These are phyloP conservation scores for Tetragonula carbonaria DNA, from an alignment of 2,888 invertebrate species.

Conservation along the genomic window DNA sequence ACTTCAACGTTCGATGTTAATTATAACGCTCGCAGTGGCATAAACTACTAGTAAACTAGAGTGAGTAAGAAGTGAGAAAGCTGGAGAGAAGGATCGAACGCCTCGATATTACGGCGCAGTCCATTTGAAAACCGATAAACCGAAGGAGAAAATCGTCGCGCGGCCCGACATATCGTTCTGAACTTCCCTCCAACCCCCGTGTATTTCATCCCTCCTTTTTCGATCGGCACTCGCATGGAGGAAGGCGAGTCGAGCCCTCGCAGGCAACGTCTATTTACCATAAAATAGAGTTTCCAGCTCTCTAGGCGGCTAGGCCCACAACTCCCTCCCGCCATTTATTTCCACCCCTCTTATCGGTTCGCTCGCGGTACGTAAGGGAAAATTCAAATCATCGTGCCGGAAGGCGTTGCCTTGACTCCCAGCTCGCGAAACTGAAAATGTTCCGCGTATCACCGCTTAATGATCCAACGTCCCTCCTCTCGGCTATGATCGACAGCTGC, in stretches of 20 bases:
- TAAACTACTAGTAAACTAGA: not conserved
- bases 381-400: slow-evolving; percentile 50
- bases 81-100: not conserved
- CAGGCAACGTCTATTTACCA: slow-evolving; percentile 69
- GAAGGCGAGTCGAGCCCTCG: slow-evolving; percentile 30
- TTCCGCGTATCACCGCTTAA: not conserved
- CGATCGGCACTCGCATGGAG: slow-evolving; percentile 25
- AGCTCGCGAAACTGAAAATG: not conserved
- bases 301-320: slow-evolving; percentile 47
- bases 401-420: not conserved
- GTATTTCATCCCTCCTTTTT: slow-evolving; percentile 34
- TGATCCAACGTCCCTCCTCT: not conserved
- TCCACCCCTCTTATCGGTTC: slow-evolving; percentile 68
- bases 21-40: slow-evolving; percentile 4
- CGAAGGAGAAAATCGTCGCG: slow-evolving; percentile 56
- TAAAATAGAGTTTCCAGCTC: slow-evolving; percentile 74
- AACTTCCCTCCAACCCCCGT: slow-evolving; percentile 36
- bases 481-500: not conserved
- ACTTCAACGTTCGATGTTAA: not conserved
- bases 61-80: slow-evolving; percentile 8
- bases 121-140: slow-evolving; percentile 69
- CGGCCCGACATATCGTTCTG: slow-evolving; percentile 51
- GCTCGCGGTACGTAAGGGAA: slow-evolving; percentile 66
- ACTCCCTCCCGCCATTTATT: slow-evolving; percentile 63
- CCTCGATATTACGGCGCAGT: slow-evolving; percentile 45